Conservation (phyloP, 2,797 vertebrate species). For the Aphelocoma californica region DNA sequence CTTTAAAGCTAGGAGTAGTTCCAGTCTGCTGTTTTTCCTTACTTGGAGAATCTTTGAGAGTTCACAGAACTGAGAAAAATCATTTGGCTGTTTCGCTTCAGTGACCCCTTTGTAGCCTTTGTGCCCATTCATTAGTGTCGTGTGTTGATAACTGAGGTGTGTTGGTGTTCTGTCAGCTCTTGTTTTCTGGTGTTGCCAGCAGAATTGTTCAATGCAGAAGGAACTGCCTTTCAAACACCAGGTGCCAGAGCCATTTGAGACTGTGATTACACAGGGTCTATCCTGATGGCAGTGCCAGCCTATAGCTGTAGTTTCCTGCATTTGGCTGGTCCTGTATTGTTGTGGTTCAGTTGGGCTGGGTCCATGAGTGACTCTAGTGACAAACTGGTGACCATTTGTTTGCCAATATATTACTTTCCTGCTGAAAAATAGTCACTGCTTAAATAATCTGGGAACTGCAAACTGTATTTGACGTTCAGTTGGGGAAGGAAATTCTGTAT, state of each 20-base stretch:
- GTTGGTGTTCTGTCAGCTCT: not conserved
- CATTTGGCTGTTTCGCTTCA: not conserved
- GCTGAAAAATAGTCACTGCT: not conserved
- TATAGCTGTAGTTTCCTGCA: not conserved
- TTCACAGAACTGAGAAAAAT: not conserved
- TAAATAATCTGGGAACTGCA: not conserved
- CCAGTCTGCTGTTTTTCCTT: not conserved
- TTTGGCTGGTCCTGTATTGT: not conserved
- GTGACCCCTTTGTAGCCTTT: not conserved
- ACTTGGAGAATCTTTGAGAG: not conserved
- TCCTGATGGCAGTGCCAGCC: not conserved
- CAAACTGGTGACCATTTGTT: not conserved
- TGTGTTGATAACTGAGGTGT: not conserved
- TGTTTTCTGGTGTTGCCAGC: not conserved
- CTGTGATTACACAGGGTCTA: not conserved
- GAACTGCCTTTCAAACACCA: not conserved
- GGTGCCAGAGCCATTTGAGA: not conserved
- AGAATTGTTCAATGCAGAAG: not conserved
- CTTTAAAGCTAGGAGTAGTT: not conserved
- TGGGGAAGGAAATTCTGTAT: not conserved
- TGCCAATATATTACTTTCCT: not conserved
- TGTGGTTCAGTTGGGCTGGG: not conserved
- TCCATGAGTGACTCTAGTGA: not conserved
- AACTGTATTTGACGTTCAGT: not conserved
- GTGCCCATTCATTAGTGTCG: not conserved